phyloP scores from a whole-genome alignment of 2,888 invertebrate genomes.

The Eucera pruinosa region DNA sequence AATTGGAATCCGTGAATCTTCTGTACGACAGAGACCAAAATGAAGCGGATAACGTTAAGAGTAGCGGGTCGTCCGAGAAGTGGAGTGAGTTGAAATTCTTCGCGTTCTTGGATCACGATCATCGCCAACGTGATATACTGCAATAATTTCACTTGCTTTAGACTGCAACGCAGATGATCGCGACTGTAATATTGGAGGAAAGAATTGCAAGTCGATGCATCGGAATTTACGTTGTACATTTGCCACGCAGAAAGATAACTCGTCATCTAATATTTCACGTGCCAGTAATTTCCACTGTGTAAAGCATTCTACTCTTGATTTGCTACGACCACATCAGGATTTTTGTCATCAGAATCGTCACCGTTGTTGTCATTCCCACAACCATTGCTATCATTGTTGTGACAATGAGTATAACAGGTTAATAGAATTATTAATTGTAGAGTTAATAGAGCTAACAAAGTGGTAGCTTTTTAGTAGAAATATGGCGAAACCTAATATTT shows the following conservation, averaged over 20 bases:
- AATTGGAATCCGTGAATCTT: constrained; percentile 57
- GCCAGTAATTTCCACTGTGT: constrained; percentile 31
- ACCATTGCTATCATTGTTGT: constrained; percentile 43
- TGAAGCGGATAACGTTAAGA: constrained; percentile 37
- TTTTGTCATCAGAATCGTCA: constrained; percentile 23
- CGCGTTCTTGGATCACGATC: constrained; percentile 13
- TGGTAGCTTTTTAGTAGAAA: too few relatives aligned
- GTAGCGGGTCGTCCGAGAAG: constrained; percentile 35
- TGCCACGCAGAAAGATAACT: constrained; percentile 13
- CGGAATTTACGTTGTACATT: constrained; percentile 32
- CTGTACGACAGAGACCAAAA: constrained; percentile 28
- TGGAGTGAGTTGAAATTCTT: constrained; percentile 39
- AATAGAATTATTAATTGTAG: neutral
- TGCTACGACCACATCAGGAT: constrained; percentile 37
- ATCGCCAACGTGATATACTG: constrained; percentile 9
- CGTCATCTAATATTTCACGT: constrained; percentile 2
- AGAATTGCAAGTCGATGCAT: neutral
- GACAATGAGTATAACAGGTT: constrained; percentile 38
- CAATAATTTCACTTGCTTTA: constrained; percentile 25
- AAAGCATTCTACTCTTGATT: constrained; percentile 46
- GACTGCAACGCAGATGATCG: constrained; percentile 22
- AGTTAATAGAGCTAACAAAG: too few relatives aligned
- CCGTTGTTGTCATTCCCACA: constrained; percentile 18
- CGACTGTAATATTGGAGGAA: neutral
- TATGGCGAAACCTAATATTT: too few relatives aligned